phyloP scores from a whole-genome alignment of 1,140 invertebrate species.

The Glomeris maerens region DNA sequence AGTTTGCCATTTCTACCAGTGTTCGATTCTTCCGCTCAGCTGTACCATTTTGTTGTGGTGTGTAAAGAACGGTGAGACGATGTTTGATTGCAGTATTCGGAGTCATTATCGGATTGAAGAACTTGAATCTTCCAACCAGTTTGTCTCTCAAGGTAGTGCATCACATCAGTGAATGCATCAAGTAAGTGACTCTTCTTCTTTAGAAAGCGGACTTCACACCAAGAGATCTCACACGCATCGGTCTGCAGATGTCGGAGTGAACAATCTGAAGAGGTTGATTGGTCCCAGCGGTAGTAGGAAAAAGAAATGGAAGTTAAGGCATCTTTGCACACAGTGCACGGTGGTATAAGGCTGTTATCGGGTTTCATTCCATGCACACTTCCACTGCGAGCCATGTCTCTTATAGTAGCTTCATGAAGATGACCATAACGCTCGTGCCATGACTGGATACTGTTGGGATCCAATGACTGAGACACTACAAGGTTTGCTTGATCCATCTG shows the following conservation, averaged over 20 bases:
- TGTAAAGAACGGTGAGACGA: conserved; percentile 27
- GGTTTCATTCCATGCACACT: not conserved
- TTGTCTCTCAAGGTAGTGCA: conserved; percentile 21
- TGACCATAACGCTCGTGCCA: conserved; percentile 1
- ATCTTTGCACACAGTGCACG: not conserved
- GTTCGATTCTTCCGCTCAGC: conserved; percentile 28
- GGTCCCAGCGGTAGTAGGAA: not conserved
- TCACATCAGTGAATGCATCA: conserved; percentile 23
- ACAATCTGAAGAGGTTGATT: conserved; percentile 3
- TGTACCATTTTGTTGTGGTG: conserved; percentile 34
- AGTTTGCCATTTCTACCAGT: conserved; percentile 28
- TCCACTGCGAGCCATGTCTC: not conserved
- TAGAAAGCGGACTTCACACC: conserved; percentile 28
- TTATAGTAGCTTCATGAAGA: not conserved
- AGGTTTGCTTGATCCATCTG: too few relatives aligned
- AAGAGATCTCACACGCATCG: conserved; percentile 29
- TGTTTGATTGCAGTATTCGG: conserved; percentile 14
- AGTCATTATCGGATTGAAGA: conserved; percentile 1
- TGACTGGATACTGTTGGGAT: too few relatives aligned
- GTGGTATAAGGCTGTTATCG: not conserved
- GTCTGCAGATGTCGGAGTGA: conserved; percentile 29
- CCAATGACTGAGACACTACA: too few relatives aligned
- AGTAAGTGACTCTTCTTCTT: conserved; percentile 28
- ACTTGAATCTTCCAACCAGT: conserved; percentile 6
- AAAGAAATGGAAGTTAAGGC: not conserved